Evolutionary conservation across 2,113 vertebrate species (phyloP).

Genomic region (Poeciliopsis prolifica): DNA sequence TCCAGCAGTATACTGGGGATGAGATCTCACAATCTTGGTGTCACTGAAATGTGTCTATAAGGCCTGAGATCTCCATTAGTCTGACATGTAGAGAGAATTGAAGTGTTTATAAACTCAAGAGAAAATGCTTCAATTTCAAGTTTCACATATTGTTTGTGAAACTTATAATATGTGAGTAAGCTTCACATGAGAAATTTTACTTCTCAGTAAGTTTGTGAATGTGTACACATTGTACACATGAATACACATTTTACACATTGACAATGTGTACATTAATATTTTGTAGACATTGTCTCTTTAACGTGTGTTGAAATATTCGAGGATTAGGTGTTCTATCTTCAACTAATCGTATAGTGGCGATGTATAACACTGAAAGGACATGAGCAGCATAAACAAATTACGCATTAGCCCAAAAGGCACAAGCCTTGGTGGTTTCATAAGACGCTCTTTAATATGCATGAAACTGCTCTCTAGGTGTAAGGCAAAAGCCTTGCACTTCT

Average conservation of each 20-base stretch:
- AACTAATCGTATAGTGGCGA: neutral
- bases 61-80: too few relatives aligned
- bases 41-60: too few relatives aligned
- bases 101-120: neutral
- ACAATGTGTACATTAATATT: too few relatives aligned
- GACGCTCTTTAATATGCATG: constrained; percentile 38
- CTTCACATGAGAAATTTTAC: too few relatives aligned
- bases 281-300: neutral
- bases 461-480: constrained; percentile 29
- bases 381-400: constrained; percentile 22
- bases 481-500: constrained; percentile 17
- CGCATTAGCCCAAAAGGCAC: constrained; percentile 11
- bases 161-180: too few relatives aligned
- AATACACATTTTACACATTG: too few relatives aligned
- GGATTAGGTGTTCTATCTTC: neutral
- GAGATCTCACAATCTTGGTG: too few relatives aligned
- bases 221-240: too few relatives aligned
- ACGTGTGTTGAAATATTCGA: neutral
- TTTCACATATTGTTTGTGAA: neutral
- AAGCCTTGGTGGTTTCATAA: constrained; percentile 23
- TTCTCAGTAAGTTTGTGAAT: too few relatives aligned
- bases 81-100: too few relatives aligned
- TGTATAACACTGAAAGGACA: constrained; percentile 1
- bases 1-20: too few relatives aligned
- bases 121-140: neutral